Conservation (phyloP, 2,113 vertebrate species). For the Microtus montanus region DNA sequence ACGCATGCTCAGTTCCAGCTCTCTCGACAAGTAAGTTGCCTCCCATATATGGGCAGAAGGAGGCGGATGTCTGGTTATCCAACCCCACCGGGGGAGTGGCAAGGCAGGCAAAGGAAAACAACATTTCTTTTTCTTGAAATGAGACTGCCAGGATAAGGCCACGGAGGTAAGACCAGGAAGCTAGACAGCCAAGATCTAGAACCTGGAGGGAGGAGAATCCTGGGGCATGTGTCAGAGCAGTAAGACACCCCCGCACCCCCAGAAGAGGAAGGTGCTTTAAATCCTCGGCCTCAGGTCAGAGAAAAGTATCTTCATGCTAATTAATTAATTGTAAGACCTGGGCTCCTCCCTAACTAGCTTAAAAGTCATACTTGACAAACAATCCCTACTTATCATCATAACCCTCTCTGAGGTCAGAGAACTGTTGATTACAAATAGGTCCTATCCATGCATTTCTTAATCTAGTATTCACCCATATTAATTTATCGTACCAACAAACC, state of each 20-base stretch:
- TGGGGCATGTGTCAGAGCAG: neutral
- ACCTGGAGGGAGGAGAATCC: neutral
- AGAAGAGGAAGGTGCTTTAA: neutral
- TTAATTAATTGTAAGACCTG: slow-evolving; percentile 14
- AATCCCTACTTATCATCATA: neutral
- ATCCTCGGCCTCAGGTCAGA: neutral
- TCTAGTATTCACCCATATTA: neutral
- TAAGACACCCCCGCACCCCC: neutral
- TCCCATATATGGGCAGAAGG: slow-evolving; percentile 76
- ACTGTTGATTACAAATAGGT: neutral
- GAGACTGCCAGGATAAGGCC: slow-evolving; percentile 66
- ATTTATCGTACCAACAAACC: slow-evolving; percentile 22
- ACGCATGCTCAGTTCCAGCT: slow-evolving; percentile 72
- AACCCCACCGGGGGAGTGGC: slow-evolving; percentile 71
- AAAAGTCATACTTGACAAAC: slow-evolving; percentile 33
- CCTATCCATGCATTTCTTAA: neutral
- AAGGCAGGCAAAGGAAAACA: slow-evolving; percentile 70
- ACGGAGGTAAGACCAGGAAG: slow-evolving; percentile 14
- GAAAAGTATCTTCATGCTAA: slow-evolving; percentile 26
- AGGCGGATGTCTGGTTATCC: slow-evolving; percentile 69
- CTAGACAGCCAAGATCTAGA: neutral
- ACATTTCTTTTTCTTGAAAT: slow-evolving; percentile 73
- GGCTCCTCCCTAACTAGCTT: neutral
- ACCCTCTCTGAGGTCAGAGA: neutral
- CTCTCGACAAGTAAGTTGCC: slow-evolving; percentile 18